Base-by-base conservation (phyloP, 2,888 invertebrate genomes). In the Xanthorhoe designata region DNA sequence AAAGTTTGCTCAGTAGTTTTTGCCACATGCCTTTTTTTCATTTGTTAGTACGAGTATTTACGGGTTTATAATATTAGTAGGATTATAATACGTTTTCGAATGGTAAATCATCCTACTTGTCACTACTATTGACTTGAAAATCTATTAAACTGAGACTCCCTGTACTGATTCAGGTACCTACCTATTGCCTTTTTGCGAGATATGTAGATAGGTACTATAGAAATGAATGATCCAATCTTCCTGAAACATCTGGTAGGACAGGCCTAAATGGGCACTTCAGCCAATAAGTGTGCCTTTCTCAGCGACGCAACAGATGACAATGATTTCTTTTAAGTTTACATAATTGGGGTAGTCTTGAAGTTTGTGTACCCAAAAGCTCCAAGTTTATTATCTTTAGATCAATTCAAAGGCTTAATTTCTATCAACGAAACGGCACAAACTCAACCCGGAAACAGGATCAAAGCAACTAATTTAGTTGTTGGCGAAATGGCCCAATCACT, bases 401-500 rank as follows among this genome's bases (percentile, higher is more conserved):
- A 13, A 47, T 56, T 15, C 50, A 59, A 38, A 50, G 9, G 35
- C 35, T 59, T 52, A 6, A 18, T 42, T 45, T 29, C 8, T 8
- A 19, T 18, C n/a, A 3, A 10, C 2, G 18, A 18, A 58, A 35
- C 13, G 35, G 49, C 58, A 19, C 18, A 10, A 6, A 4, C 32
- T 35, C 17, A 35, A 35, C 35, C 52, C 49, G 29, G 52, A 45
- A 61, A 50, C 32, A 24, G 10, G 38, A 45, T 59, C 58, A 59
- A 59, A 58, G 64, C 38, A 59, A 64, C 53, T 53, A 56, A 64
- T 54, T 60, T 42, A 18, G 53, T 61, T 53, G 52, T 51, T 42
- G 38, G 52, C 38, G 24, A 53, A 58, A 61, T 65, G 19, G 38
- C 18, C 32, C 17, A 61, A 62, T 66, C 50, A 54, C 29, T 24